These are phyloP conservation scores for Tangara arthus DNA, from an alignment of 2,797 vertebrate genomes.

Conservation along the genomic window DNA sequence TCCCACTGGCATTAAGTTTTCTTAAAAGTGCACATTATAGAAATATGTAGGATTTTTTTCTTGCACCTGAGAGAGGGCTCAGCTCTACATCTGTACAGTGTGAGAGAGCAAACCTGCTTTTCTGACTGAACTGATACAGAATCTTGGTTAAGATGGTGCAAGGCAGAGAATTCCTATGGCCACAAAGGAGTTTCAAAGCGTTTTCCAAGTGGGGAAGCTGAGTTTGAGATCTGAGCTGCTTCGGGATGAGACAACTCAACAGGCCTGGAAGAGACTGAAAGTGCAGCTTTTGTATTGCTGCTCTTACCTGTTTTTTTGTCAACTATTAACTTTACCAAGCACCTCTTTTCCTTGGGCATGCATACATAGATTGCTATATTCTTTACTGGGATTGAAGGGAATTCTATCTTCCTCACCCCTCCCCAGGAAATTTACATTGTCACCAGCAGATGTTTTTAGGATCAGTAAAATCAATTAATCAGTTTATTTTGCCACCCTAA, in stretches of 20 bases:
- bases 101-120: not conserved
- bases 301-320: accelerated
- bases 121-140: not conserved
- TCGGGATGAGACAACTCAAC: not conserved
- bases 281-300: not conserved
- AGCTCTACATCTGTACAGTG: not conserved
- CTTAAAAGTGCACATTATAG: not conserved
- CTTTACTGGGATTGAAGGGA: not conserved
- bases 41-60: not conserved
- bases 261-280: not conserved
- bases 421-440: not conserved
- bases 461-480: not conserved
- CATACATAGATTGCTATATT: accelerated
- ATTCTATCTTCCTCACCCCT: not conserved
- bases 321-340: not conserved
- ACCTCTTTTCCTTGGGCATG: not conserved
- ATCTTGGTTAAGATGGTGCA: not conserved
- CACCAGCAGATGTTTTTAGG: not conserved
- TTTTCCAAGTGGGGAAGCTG: not conserved
- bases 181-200: not conserved
- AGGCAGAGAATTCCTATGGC: not conserved
- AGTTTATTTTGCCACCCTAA: not conserved
- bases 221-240: not conserved
- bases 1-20: not conserved
- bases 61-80: not conserved